A percentile compares a stretch with the other conserved stretches of the same genome.
These are phyloP conservation scores for Synanthedon andrenaeformis DNA, from an alignment of 2,888 invertebrate species.

Conservation along the genomic window DNA sequence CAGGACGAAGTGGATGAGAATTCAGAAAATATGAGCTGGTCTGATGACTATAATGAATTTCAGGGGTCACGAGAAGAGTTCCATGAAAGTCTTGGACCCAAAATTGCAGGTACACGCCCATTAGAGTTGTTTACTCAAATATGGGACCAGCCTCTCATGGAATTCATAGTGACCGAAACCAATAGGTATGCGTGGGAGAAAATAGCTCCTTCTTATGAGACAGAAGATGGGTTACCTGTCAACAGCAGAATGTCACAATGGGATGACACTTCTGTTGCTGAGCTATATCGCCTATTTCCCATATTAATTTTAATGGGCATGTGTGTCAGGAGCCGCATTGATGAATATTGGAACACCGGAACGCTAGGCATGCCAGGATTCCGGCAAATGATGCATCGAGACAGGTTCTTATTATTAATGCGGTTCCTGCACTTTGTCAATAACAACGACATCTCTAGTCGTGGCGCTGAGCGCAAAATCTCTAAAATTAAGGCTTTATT, in stretches of 20 bases:
- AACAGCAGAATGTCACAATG: neutral
- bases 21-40: too few species aligned
- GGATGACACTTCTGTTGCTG: neutral
- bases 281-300: neutral
- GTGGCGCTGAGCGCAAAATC: slow-evolving; percentile 7
- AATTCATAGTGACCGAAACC: slow-evolving; percentile 1
- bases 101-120: slow-evolving; percentile 1
- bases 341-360: slow-evolving; percentile 11
- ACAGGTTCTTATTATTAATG: slow-evolving; percentile 8
- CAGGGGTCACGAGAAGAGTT: too few species aligned
- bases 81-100: too few species aligned
- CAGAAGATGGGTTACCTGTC: neutral
- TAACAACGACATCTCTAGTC: slow-evolving; percentile 4
- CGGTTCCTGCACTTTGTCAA: slow-evolving; percentile 11
- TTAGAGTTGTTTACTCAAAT: slow-evolving; percentile 1
- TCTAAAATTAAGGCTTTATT: slow-evolving; percentile 7
- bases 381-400: slow-evolving; percentile 7
- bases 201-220: neutral
- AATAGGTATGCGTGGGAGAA: slow-evolving; percentile 1
- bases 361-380: slow-evolving; percentile 12
- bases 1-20: too few species aligned
- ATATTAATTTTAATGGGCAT: slow-evolving; percentile 1
- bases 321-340: slow-evolving; percentile 2
- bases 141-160: slow-evolving; percentile 1
- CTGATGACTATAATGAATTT: too few species aligned